Base-by-base conservation (phyloP, 1,140 invertebrate species). In the Drosophila oshimai region DNA sequence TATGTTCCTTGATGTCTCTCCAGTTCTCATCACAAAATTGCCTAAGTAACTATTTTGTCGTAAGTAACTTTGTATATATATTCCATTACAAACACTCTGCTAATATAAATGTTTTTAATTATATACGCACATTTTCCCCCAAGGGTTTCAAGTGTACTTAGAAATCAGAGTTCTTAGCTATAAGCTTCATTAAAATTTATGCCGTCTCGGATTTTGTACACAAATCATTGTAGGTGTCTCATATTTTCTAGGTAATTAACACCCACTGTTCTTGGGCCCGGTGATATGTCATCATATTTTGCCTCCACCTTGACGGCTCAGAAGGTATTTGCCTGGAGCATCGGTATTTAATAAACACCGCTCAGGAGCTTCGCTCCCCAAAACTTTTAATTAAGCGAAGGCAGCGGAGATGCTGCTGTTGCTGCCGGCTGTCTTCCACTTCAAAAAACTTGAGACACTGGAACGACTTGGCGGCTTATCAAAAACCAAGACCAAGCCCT, bases 371-470 rank as follows among this genome's bases (percentile, higher is more conserved):
- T 18, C 44, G 70, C 17, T 29, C 26, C 36, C 50, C 51, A 74
- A 84, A 84, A 87, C 65, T 84, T 84, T 84, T 84, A 84, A 84
- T 84, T 84, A 84, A 84, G 81, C 72, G 54, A 42, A 15, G 68
- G 33, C 34, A 28, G 10, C 15, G 15, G 22, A 10, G 34, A 36
- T 20, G 39, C 28, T 42, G 49, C 18, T 53, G 37, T 22, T 18
- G 42, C 41, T 22, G 41, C 36, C 4, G 36, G 37, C 50, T 29
- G 34, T 17, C 60, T 44, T 65, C 24, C 45, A 53, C 46, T 53
- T 20, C 9, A 18, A 12, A 29, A 39, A 69, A 69, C 65, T 58
- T 58, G 28, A 49, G 55, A 42, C 47, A 71, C 31, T 74, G 51
- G 51, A 73, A 54, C 17, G 60, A 57, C 67, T 69, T 54, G 58